phyloP scores from a whole-genome alignment of 2,113 vertebrate genomes.

The Hassar affinis region DNA sequence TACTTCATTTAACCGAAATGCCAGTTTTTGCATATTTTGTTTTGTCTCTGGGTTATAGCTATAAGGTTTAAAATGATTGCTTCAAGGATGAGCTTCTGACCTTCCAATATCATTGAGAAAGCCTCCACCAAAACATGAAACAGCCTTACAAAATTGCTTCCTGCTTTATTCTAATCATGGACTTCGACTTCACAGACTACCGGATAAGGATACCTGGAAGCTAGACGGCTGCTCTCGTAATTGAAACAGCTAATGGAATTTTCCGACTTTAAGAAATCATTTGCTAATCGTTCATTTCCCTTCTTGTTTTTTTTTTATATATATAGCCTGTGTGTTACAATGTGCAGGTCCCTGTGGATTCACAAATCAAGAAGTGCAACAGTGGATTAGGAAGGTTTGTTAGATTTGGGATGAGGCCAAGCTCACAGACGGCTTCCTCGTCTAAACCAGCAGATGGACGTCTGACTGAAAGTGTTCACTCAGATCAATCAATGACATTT shows the following conservation, averaged over 20 bases:
- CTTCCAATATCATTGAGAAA: slow-evolving; percentile 5
- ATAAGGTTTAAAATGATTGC: background rate
- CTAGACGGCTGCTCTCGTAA: background rate
- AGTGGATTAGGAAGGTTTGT: slow-evolving; percentile 1
- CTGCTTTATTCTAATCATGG: slow-evolving; percentile 14
- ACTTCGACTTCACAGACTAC: background rate
- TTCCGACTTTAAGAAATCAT: slow-evolving; percentile 14
- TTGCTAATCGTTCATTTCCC: slow-evolving; percentile 1
- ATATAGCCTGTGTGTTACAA: background rate
- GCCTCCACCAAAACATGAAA: background rate
- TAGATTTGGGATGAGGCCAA: background rate
- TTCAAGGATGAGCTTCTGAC: background rate
- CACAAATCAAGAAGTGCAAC: background rate
- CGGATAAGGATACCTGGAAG: slow-evolving; percentile 13
- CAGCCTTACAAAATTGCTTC: slow-evolving; percentile 6
- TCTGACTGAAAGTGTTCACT: background rate
- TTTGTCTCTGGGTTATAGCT: background rate
- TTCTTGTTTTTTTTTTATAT: background rate
- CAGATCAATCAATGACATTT: slow-evolving; percentile 47
- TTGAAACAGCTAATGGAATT: slow-evolving; percentile 11
- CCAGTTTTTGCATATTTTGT: background rate
- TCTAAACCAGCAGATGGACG: slow-evolving; percentile 18
- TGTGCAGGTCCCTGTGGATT: background rate
- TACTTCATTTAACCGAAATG: background rate
- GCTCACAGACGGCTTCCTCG: slow-evolving; percentile 12